Evolutionary conservation across 2,888 invertebrate genomes (phyloP).

Genomic region (Amphipyra berbera): DNA sequence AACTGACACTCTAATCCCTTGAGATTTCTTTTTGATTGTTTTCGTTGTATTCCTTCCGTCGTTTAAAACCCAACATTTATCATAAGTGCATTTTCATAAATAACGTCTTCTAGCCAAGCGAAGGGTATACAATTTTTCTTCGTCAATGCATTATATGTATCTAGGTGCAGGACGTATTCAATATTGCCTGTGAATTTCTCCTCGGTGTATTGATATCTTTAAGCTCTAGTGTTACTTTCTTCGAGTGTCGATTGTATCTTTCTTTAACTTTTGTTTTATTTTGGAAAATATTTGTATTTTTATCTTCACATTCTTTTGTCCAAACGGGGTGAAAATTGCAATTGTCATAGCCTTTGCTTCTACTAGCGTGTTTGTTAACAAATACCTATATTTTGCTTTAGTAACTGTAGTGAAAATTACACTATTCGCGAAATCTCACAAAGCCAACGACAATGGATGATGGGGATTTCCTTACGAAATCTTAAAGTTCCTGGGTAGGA

Average conservation of each 20-base stretch:
- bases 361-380: neutral
- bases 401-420: neutral
- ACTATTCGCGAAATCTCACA: neutral
- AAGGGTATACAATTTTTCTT: neutral
- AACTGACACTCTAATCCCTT: neutral
- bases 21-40: constrained; percentile 2
- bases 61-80: neutral
- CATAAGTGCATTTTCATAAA: constrained; percentile 14
- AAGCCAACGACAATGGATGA: no score
- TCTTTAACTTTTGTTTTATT: neutral
- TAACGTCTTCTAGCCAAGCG: neutral
- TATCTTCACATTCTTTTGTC: neutral
- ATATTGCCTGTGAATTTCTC: neutral
- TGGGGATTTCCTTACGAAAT: no score
- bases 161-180: constrained; percentile 9
- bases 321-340: neutral
- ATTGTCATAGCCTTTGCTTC: constrained; percentile 1
- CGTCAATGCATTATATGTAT: neutral
- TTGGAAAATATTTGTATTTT: constrained; percentile 4
- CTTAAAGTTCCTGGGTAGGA: no score
- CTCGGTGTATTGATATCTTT: constrained; percentile 3
- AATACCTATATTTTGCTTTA: neutral
- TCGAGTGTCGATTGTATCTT: neutral
- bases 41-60: constrained; percentile 3
- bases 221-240: constrained; percentile 3